Evolutionary conservation across 2,888 invertebrate genomes (phyloP).

Genomic region (Metopia argyrocephala): DNA sequence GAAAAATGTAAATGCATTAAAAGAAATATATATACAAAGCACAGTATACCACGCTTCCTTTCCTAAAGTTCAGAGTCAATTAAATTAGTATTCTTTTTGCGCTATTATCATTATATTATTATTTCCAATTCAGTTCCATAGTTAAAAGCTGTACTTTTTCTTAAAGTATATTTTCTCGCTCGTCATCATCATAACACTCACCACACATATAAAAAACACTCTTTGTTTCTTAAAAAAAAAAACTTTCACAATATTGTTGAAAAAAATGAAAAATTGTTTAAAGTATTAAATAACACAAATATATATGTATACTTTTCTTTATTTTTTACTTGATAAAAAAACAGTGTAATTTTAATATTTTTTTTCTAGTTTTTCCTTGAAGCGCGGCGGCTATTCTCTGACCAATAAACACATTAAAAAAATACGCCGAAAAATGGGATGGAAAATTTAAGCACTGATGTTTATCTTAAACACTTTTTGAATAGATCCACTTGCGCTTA

Average conservation of each 20-base stretch:
- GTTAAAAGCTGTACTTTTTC: slow-evolving; percentile 50
- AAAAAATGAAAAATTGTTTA: slow-evolving; percentile 12
- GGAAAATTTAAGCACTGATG: slow-evolving; percentile 40
- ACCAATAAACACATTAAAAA: slow-evolving; percentile 43
- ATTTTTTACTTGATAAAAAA: slow-evolving; percentile 23
- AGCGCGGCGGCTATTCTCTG: slow-evolving; percentile 57
- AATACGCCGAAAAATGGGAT: background rate
- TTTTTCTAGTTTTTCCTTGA: slow-evolving; percentile 44
- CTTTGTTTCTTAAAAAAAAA: slow-evolving; percentile 1
- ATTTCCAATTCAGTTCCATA: background rate
- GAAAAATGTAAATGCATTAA: slow-evolving; percentile 52
- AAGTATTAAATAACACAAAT: slow-evolving; percentile 15
- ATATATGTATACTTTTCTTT: slow-evolving; percentile 15
- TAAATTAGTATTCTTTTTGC: too few species aligned
- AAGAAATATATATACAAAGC: slow-evolving; percentile 54
- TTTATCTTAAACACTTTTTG: slow-evolving; percentile 21
- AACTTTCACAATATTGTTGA: slow-evolving; percentile 47
- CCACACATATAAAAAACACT: slow-evolving; percentile 19
- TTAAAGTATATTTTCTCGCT: slow-evolving; percentile 33
- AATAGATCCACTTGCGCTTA: slow-evolving; percentile 21
- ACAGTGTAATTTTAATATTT: slow-evolving; percentile 36
- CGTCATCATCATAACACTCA: slow-evolving; percentile 42
- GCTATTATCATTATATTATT: background rate
- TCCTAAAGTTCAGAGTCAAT: too few species aligned
- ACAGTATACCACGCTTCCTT: too few species aligned